Conservation (phyloP, 2,888 invertebrate genomes). For the Colletes collaris region DNA sequence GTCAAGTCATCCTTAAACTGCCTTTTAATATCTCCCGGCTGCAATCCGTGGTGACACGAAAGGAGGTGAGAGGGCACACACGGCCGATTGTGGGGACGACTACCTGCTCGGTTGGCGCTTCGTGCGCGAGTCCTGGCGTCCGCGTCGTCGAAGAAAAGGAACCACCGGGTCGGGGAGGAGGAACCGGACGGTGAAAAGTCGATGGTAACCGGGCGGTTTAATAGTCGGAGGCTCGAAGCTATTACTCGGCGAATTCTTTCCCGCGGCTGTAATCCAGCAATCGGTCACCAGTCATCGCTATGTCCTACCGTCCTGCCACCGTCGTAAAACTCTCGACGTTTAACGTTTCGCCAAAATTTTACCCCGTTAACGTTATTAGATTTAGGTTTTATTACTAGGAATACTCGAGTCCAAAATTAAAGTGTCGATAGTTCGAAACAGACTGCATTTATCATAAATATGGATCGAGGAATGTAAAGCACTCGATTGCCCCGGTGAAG, state of each 20-base stretch:
- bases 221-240: constrained; percentile 75
- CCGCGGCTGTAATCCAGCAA: constrained; percentile 48
- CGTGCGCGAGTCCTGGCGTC: constrained; percentile 46
- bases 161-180: constrained; percentile 10
- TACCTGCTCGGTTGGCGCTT: constrained; percentile 75
- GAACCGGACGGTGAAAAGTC: constrained; percentile 45
- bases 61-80: constrained; percentile 74
- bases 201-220: constrained; percentile 69
- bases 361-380: too few species aligned
- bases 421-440: too few species aligned
- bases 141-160: constrained; percentile 30
- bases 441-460: too few species aligned
- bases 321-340: constrained; percentile 5
- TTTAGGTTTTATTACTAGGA: too few species aligned
- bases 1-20: constrained; percentile 80
- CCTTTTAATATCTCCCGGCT: constrained; percentile 79
- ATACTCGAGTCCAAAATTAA: too few species aligned
- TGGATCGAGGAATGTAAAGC: too few species aligned
- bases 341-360: too few species aligned
- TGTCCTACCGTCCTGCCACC: constrained; percentile 72
- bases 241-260: constrained; percentile 82
- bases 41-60: constrained; percentile 72
- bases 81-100: constrained; percentile 70
- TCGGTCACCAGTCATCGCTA: constrained; percentile 69
- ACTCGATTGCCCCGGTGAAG: too few species aligned